Base-by-base conservation (phyloP, 2,797 vertebrate genomes). In the Valencia hispanica region DNA sequence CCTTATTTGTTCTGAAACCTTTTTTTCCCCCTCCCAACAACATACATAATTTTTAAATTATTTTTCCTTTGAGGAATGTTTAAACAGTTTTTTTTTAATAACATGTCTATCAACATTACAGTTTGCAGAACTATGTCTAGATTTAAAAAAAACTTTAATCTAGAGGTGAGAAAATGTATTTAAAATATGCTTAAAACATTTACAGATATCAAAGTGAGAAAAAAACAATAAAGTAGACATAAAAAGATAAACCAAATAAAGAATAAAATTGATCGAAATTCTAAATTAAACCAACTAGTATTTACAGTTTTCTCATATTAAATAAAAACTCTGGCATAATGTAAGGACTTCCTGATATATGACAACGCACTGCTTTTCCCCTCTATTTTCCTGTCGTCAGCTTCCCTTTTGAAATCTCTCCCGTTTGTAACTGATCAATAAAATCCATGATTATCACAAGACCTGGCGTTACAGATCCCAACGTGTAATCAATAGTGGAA, bases 391-490 rank as follows among this genome's bases (percentile, higher is more conserved):
- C 69, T 77, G 45, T 80, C 73, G 74, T 83, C 83, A 82, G 20
- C 69, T 80, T 63, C 70, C n/a, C 79, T 80, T 82, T 85, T 57
- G 69, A 43, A 68, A 68, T 41, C 65, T 68, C 36, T 84, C 68
- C 43, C 84, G 86, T 84, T 81, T 27, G 79, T 45, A 83, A 87
- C 82, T 72, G 83, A 90, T 94, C 91, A 79, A 93, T 92, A 70
- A 68, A 86, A 93, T 93, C 91, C 89, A 91, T 93, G 83, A 91
- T 89, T 88, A 82, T 74, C 84, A 85, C 75, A 75, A 87, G 81
- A 74, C 80, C 39, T 77, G 86, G 55, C 77, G 77, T 70, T 78
- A 83, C 84, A 83, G 32, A 89, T 83, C 86, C 70, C 82, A 75
- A 75, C 73, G 85, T 89, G 88, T 88, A 91, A 93, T 93, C 92